Evolutionary conservation across 2,113 vertebrate species (phyloP), one percentile per base, ranked within the genome.

Genomic region (Gobius niger): DNA sequence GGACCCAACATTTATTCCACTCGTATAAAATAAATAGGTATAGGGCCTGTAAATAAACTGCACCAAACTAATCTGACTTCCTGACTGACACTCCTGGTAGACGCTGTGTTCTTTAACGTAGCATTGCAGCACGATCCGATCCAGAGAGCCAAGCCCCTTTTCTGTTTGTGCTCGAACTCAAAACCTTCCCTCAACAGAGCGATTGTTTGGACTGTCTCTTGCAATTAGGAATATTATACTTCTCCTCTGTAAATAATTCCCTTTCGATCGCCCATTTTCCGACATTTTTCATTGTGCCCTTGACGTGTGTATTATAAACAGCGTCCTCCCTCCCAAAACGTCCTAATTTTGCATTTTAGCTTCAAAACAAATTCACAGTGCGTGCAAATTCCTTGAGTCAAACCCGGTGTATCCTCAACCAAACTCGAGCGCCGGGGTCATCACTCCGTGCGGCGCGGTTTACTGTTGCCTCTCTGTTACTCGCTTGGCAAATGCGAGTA

Each of bases 401-500:
- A 54, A 12, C 50, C 49, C 40, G 62, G 50, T 24, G 50, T 54
- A 51, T 78, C 44, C 66, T 78, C 41, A 70, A 78, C 59, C 74
- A 76, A 84, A 84, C 70, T 75, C 56, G 65, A 34, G 24, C 24
- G 24, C 24, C 5, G 24, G 24, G 72, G 75, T 76, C 61, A 66
- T 71, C 46, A 47, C 47, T 68, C 66, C 53, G 60, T 52, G 44
- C 47, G 42, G 41, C 12, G 19, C 47, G 19, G n/a, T 76, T 72
- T 65, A 69, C 73, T 85, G 69, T 69, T 86, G 67, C 64, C 60
- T 61, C 74, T 73, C 70, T 81, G 72, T 83, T 76, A 71, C 78
- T 72, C 53, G 67, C 75, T 78, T 85, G 80, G 80, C 80, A 82
- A 85, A 82, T 64, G 82, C 66, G 62, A 83, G 67, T 81, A 76